A percentile compares a stretch with the other conserved stretches of the same genome.
Conservation (phyloP, 2,888 invertebrate genomes). For the Brachyopa scutellaris region DNA sequence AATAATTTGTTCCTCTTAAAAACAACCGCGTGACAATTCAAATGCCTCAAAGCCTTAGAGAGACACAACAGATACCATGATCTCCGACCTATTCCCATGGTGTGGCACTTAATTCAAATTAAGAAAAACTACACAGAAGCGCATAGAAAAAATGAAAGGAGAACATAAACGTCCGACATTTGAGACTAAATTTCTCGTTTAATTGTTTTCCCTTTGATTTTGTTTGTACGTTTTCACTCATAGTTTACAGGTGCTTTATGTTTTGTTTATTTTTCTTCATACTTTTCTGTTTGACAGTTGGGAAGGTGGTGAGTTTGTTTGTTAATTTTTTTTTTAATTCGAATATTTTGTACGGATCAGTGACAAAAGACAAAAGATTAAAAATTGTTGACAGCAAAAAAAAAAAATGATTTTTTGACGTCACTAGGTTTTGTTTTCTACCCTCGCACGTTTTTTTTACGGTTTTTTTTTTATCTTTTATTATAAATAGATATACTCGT, state of each 20-base stretch:
- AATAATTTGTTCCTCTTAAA: neutral
- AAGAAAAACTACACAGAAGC: conserved; percentile 33
- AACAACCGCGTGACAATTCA: neutral
- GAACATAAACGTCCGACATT: conserved; percentile 12
- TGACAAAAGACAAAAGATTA: too few relatives aligned
- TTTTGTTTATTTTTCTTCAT: neutral
- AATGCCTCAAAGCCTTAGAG: conserved; percentile 1
- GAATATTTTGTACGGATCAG: too few relatives aligned
- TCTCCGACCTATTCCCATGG: conserved; percentile 21
- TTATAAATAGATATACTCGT: too few relatives aligned
- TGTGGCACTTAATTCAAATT: conserved; percentile 45
- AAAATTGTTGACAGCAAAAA: too few relatives aligned
- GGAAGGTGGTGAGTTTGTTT: conserved; percentile 10
- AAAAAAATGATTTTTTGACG: too few relatives aligned
- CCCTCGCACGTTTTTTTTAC: too few relatives aligned
- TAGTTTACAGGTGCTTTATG: conserved; percentile 52
- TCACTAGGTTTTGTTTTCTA: too few relatives aligned
- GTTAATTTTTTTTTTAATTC: neutral
- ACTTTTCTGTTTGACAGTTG: neutral
- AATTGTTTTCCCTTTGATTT: conserved; percentile 29
- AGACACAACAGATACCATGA: neutral
- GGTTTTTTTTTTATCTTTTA: too few relatives aligned
- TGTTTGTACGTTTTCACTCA: neutral
- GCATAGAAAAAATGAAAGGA: conserved; percentile 39
- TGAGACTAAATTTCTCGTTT: conserved; percentile 26